phyloP scores from a whole-genome alignment of 2,888 invertebrate species.

The Seira ritae region DNA sequence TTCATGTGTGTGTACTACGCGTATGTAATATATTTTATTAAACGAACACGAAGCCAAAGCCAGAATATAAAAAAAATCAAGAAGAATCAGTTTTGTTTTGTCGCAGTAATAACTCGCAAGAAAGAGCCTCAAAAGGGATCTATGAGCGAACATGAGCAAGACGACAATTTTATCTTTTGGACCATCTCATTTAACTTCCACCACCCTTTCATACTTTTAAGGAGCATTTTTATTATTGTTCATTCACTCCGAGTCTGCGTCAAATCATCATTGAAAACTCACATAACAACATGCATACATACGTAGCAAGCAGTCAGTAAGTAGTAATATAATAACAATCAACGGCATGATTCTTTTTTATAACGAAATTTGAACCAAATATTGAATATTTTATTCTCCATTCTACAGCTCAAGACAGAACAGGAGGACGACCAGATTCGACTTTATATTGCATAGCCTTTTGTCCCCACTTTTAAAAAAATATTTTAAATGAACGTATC shows the following conservation, averaged over 20 bases:
- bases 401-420: not conserved
- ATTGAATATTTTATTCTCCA: constrained; percentile 19
- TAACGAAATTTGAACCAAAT: constrained; percentile 41
- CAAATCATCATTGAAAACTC: not conserved
- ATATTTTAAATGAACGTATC: too few species aligned
- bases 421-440: not conserved
- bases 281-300: not conserved
- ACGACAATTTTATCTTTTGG: constrained; percentile 50
- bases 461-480: too few species aligned
- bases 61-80: too few species aligned
- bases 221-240: constrained; percentile 23
- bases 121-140: not conserved
- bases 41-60: too few species aligned
- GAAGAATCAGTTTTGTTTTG: not conserved
- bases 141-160: constrained; percentile 28
- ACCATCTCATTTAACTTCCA: constrained; percentile 43
- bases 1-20: too few species aligned
- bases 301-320: not conserved
- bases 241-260: not conserved
- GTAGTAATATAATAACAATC: not conserved
- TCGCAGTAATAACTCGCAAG: not conserved
- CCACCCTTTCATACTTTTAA: constrained; percentile 33
- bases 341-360: not conserved
- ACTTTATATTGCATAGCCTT: too few species aligned
- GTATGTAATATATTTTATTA: too few species aligned